Evolutionary conservation across 1,140 invertebrate genomes (phyloP).

Genomic region (Diorhabda sublineata): DNA sequence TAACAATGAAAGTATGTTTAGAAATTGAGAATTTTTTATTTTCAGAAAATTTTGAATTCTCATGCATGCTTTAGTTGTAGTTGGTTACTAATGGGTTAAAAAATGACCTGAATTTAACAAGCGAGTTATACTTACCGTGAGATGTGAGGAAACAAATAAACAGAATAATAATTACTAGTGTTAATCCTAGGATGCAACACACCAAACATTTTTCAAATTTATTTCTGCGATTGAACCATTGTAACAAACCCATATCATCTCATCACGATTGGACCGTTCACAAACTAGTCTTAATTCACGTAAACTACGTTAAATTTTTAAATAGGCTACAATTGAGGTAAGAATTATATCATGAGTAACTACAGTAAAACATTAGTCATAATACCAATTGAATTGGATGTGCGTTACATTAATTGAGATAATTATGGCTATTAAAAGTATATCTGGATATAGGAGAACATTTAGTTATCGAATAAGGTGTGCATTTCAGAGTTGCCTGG

Average conservation of each 20-base stretch:
- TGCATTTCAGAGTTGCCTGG: no score
- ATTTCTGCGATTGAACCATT: constrained; percentile 12
- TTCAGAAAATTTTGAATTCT: no score
- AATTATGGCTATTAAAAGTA: no score
- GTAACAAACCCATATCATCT: constrained; percentile 5
- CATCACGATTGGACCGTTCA: not conserved
- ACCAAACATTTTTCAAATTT: constrained; percentile 22
- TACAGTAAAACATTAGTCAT: not conserved
- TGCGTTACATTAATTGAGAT: no score
- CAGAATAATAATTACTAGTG: constrained; percentile 6
- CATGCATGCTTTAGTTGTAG: no score
- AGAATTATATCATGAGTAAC: not conserved
- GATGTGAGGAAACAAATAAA: constrained; percentile 8
- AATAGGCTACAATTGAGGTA: constrained; percentile 4
- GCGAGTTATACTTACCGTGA: constrained; percentile 8
- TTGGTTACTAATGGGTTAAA: not conserved
- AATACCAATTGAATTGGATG: no score
- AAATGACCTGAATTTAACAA: not conserved
- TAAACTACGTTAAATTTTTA: constrained; percentile 9
- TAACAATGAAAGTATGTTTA: no score
- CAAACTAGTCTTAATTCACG: not conserved
- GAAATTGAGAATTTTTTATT: no score
- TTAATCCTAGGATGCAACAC: constrained; percentile 15
- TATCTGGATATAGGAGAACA: no score
- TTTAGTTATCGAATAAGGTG: no score